Percentiles rank a stretch among this genome's conserved stretches.
Evolutionary conservation across 2,888 invertebrate species (phyloP).

Genomic region (Eudemis profundana): DNA sequence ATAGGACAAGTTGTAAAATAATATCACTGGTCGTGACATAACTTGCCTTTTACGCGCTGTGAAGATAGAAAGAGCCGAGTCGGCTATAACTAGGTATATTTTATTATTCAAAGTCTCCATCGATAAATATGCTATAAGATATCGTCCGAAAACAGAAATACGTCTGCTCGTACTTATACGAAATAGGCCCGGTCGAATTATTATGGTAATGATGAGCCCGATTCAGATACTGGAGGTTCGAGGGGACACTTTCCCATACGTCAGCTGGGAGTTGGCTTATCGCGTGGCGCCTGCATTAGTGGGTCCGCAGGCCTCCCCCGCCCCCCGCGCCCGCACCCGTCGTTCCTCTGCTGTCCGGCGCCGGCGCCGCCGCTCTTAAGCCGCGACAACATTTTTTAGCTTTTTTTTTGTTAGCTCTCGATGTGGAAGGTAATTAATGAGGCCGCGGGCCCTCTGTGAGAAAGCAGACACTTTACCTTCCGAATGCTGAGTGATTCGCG

Average conservation of each 20-base stretch:
- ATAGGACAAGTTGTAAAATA: slow-evolving; percentile 9
- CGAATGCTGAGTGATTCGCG: slow-evolving; percentile 59
- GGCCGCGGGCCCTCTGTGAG: slow-evolving; percentile 64
- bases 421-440: slow-evolving; percentile 79
- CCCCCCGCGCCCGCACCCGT: slow-evolving; percentile 35
- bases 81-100: slow-evolving; percentile 54
- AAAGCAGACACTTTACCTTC: slow-evolving; percentile 52
- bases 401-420: slow-evolving; percentile 69
- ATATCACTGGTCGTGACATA: slow-evolving; percentile 28
- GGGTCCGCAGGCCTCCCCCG: slow-evolving; percentile 39
- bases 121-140: slow-evolving; percentile 55
- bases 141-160: slow-evolving; percentile 51
- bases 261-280: slow-evolving; percentile 56
- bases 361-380: slow-evolving; percentile 80
- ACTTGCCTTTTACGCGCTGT: slow-evolving; percentile 17
- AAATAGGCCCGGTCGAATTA: slow-evolving; percentile 47
- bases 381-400: slow-evolving; percentile 66
- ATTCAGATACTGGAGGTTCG: slow-evolving; percentile 47
- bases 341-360: slow-evolving; percentile 45
- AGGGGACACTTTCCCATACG: slow-evolving; percentile 69
- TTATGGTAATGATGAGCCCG: slow-evolving; percentile 54
- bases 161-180: slow-evolving; percentile 38
- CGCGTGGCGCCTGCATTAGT: slow-evolving; percentile 68
- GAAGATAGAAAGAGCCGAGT: slow-evolving; percentile 38
- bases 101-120: slow-evolving; percentile 57